A percentile compares a stretch with the other conserved stretches of the same genome.
Evolutionary conservation across 2,113 vertebrate species (phyloP).

Genomic region (Origma solitaria): DNA sequence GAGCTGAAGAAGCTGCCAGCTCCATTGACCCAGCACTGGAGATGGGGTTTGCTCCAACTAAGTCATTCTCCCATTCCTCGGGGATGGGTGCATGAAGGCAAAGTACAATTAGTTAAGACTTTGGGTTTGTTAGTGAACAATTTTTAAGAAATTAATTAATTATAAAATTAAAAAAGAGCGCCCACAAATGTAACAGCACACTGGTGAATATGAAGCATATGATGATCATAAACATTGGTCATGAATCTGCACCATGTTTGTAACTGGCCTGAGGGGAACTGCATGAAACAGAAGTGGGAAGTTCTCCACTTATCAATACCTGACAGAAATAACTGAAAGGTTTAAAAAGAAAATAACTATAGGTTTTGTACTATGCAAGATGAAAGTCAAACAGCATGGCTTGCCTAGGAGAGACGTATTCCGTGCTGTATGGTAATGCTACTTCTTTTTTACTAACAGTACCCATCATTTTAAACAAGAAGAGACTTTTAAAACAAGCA

Average conservation of each 20-base stretch:
- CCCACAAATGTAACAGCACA: neutral
- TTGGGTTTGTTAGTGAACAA: neutral
- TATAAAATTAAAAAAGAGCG: neutral
- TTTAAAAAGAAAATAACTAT: conserved; percentile 43
- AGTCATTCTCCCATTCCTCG: neutral
- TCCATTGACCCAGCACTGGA: neutral
- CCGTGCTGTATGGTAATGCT: neutral
- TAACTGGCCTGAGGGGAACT: neutral
- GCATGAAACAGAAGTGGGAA: conserved; percentile 1
- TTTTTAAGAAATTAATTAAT: neutral
- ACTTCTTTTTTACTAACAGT: neutral
- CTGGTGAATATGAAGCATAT: neutral
- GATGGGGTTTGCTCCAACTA: neutral
- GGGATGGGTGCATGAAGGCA: neutral
- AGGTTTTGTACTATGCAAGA: conserved; percentile 33
- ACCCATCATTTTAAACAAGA: conserved; percentile 35
- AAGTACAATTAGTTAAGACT: neutral
- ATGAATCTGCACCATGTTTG: neutral
- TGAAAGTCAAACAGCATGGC: conserved; percentile 9
- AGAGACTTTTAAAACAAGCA: neutral
- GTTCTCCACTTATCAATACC: conserved; percentile 32
- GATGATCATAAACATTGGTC: neutral
- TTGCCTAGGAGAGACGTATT: neutral
- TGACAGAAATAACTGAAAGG: conserved; percentile 30
- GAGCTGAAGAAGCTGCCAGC: neutral